Conservation (phyloP, 2,113 vertebrate species). For the Carassius auratus region DNA sequence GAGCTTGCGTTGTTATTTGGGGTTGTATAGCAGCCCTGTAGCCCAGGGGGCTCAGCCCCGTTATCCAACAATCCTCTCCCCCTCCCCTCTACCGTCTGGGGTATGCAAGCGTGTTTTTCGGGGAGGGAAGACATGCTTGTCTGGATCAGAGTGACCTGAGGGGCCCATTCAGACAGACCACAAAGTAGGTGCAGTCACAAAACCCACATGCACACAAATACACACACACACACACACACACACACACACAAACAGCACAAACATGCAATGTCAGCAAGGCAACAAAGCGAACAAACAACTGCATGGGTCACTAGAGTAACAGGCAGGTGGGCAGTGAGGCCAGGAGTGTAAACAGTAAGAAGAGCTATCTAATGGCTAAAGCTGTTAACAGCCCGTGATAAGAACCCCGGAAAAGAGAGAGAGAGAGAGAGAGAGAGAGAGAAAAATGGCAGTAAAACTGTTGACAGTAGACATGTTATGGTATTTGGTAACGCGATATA, state of each 20-base stretch:
- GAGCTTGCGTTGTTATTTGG: conserved; percentile 40
- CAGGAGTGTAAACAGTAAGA: conserved; percentile 63
- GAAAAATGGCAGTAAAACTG: conserved; percentile 60
- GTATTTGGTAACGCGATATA: no score
- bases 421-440: conserved; percentile 59
- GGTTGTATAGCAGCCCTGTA: conserved; percentile 1
- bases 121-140: conserved; percentile 46
- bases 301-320: conserved; percentile 48
- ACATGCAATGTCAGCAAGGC: conserved; percentile 54
- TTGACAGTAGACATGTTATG: conserved; percentile 13
- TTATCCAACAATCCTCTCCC: conserved; percentile 11
- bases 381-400: conserved; percentile 71
- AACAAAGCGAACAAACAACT: conserved; percentile 57
- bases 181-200: conserved; percentile 55
- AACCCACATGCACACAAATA: conserved; percentile 22
- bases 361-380: conserved; percentile 65
- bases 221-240: conserved; percentile 19
- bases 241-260: background rate
- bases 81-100: conserved; percentile 30
- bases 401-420: conserved; percentile 55
- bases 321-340: conserved; percentile 39
- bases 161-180: conserved; percentile 51
- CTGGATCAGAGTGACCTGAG: conserved; percentile 60
- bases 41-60: background rate
- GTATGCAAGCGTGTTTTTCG: conserved; percentile 4